Conservation (phyloP, 2,888 invertebrate species). For the Diogma glabrata region DNA sequence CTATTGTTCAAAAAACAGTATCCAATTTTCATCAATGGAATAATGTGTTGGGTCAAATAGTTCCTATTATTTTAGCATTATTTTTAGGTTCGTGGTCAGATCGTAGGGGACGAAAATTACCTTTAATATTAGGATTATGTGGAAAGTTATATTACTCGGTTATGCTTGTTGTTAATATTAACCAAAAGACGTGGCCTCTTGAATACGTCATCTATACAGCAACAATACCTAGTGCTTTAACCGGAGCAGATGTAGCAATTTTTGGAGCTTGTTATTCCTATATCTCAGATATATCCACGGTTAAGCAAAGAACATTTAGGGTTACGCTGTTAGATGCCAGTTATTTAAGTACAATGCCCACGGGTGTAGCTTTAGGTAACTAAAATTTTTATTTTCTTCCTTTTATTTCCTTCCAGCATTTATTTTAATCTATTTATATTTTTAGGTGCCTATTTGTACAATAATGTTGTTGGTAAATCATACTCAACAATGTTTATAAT, state of each 20-base stretch:
- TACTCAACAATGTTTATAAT: slow-evolving; percentile 63
- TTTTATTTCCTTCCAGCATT: too few relatives aligned
- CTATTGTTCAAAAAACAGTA: slow-evolving; percentile 63
- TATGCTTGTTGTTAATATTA: slow-evolving; percentile 61
- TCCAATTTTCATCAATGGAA: slow-evolving; percentile 69
- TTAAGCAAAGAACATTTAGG: slow-evolving; percentile 58
- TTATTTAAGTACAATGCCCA: slow-evolving; percentile 72
- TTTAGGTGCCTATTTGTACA: slow-evolving; percentile 55
- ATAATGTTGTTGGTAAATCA: slow-evolving; percentile 46
- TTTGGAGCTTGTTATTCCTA: slow-evolving; percentile 71
- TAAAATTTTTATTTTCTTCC: too few relatives aligned
- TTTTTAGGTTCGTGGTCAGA: slow-evolving; percentile 78
- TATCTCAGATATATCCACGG: slow-evolving; percentile 62
- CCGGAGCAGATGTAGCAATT: slow-evolving; percentile 69
- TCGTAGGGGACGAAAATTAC: slow-evolving; percentile 61
- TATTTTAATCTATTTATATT: too few relatives aligned
- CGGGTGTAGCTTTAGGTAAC: slow-evolving; percentile 64
- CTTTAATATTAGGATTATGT: slow-evolving; percentile 55
- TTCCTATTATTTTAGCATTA: slow-evolving; percentile 64
- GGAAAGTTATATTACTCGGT: slow-evolving; percentile 65
- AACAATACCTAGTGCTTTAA: slow-evolving; percentile 60
- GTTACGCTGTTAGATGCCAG: slow-evolving; percentile 73
- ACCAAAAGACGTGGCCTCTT: slow-evolving; percentile 58
- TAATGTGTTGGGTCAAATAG: slow-evolving; percentile 57
- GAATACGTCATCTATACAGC: slow-evolving; percentile 65